These are phyloP conservation scores for Drosophila sulfurigaster DNA, from an alignment of 1,140 invertebrate species.

Conservation along the genomic window DNA sequence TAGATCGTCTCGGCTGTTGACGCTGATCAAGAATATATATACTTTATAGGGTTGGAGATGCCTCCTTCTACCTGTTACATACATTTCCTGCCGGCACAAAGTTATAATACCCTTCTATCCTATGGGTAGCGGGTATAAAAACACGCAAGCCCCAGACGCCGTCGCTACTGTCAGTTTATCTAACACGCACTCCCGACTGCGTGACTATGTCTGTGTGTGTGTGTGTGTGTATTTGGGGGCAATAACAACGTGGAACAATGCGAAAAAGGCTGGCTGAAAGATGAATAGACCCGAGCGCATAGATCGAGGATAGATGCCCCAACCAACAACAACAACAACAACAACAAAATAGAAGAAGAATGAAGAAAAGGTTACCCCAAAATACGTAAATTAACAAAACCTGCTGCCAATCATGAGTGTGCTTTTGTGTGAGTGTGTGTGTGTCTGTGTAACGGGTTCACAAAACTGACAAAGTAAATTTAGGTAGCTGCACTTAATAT, in stretches of 20 bases:
- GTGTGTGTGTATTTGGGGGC: neutral
- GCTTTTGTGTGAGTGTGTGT: conserved; percentile 12
- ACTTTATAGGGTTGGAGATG: too few relatives aligned
- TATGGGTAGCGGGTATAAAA: neutral
- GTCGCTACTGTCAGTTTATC: conserved; percentile 66
- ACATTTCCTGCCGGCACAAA: too few relatives aligned
- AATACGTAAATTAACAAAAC: conserved; percentile 77
- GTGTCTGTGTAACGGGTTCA: neutral
- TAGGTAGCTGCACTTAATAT: neutral
- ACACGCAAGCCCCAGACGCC: conserved; percentile 33
- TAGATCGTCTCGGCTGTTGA: too few relatives aligned
- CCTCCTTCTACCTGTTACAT: too few relatives aligned
- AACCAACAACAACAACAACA: too few relatives aligned
- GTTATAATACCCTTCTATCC: too few relatives aligned
- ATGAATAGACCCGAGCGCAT: conserved; percentile 21
- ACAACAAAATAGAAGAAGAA: too few relatives aligned
- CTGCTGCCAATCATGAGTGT: conserved; percentile 73
- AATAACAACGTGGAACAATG: conserved; percentile 26
- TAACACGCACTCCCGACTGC: conserved; percentile 69
- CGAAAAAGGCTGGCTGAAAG: conserved; percentile 33
- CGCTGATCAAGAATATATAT: too few relatives aligned
- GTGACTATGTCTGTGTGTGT: neutral
- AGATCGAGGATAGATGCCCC: conserved; percentile 41
- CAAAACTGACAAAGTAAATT: conserved; percentile 1
- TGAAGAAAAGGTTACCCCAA: conserved; percentile 39